Evolutionary conservation across 2,113 vertebrate genomes (phyloP).

Genomic region (Addax nasomaculatus): DNA sequence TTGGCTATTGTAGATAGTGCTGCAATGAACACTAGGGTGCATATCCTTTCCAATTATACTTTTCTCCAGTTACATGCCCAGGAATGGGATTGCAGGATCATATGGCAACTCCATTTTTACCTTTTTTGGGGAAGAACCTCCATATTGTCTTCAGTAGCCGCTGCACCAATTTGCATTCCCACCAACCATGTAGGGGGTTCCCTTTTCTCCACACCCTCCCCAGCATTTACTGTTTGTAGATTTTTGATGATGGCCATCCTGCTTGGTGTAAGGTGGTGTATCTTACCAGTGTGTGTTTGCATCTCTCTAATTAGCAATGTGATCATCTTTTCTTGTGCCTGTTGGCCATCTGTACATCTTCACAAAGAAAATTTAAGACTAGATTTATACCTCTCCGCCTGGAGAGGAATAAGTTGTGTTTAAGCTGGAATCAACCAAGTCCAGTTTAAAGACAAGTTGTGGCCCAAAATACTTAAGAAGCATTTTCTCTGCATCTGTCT

Average conservation of each 20-base stretch:
- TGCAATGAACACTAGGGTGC: not conserved
- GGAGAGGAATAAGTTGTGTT: not conserved
- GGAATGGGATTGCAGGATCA: not conserved
- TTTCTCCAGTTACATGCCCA: not conserved
- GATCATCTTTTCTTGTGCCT: not conserved
- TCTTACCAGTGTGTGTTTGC: not conserved
- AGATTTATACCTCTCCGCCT: not conserved
- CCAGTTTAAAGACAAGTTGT: not conserved
- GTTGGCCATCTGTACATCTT: not conserved
- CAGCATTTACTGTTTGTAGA: not conserved
- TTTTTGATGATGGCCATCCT: not conserved
- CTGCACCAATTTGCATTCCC: not conserved
- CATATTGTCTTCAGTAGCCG: not conserved
- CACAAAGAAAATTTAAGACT: slow-evolving; percentile 1
- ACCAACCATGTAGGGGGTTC: not conserved
- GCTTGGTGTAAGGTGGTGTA: not conserved
- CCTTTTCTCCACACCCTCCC: not conserved
- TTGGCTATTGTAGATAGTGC: not conserved
- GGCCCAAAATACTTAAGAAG: not conserved
- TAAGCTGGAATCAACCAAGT: not conserved
- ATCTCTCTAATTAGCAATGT: not conserved
- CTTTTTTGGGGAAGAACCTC: not conserved
- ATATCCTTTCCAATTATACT: not conserved
- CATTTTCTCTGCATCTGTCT: slow-evolving; percentile 14
- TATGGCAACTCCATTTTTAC: not conserved